phyloP scores from a whole-genome alignment of 1,140 invertebrate species.

The Cyclargus thomasi region DNA sequence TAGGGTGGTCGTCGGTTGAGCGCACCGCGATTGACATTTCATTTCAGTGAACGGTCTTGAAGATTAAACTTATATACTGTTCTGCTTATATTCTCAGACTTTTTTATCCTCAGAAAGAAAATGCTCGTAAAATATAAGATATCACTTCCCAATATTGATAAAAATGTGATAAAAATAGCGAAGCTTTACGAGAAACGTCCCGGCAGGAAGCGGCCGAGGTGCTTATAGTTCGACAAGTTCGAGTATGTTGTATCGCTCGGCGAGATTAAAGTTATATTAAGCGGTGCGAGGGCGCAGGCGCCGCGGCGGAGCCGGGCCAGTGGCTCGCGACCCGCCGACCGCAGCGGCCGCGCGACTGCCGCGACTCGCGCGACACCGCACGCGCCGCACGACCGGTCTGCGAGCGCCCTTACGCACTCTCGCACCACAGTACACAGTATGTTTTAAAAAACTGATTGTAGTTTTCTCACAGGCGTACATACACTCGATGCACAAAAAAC shows the following conservation, averaged over 20 bases:
- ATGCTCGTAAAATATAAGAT: neutral
- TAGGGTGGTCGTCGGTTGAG: neutral
- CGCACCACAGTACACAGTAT: neutral
- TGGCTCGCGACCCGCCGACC: conserved; percentile 17
- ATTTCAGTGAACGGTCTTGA: neutral
- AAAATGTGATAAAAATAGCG: neutral
- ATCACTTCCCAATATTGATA: neutral
- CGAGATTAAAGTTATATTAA: conserved; percentile 11
- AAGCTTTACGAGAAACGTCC: neutral
- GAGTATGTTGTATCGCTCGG: neutral
- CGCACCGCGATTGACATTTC: neutral
- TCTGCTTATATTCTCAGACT: too few species aligned
- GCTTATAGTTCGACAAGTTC: neutral
- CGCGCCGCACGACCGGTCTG: conserved; percentile 7
- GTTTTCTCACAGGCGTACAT: neutral
- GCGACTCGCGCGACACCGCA: conserved; percentile 22
- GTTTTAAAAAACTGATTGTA: neutral
- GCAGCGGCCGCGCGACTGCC: conserved; percentile 6
- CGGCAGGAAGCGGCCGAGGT: neutral
- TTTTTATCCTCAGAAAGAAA: neutral
- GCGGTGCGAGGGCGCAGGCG: neutral
- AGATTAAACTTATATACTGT: too few species aligned
- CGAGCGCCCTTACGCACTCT: conserved; percentile 14
- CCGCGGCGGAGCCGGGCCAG: conserved; percentile 19
- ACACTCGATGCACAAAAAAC: neutral